phyloP scores from a whole-genome alignment of 2,888 invertebrate species.

The Athalia cordata region DNA sequence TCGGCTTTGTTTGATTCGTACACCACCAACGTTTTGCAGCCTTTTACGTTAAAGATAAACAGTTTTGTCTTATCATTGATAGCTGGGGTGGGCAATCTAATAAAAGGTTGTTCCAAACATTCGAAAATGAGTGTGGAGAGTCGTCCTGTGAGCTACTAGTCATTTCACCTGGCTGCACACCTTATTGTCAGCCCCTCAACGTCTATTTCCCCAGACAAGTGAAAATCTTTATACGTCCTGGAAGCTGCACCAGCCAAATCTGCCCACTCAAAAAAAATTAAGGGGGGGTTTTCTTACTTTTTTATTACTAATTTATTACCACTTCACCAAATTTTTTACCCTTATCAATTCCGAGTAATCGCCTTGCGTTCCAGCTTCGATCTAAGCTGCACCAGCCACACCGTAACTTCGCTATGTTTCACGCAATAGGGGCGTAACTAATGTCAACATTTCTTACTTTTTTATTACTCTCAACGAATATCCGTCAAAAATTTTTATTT shows the following conservation, averaged over 20 bases:
- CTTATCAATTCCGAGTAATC: constrained; percentile 4
- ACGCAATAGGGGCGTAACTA: background rate
- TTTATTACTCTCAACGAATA: constrained; percentile 17
- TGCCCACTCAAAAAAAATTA: constrained; percentile 12
- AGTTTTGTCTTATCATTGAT: constrained; percentile 28
- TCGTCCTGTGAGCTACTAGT: constrained; percentile 17
- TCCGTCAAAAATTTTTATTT: background rate
- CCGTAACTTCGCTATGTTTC: constrained; percentile 11
- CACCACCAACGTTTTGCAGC: constrained; percentile 26
- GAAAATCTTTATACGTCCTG: constrained; percentile 26
- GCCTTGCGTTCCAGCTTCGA: constrained; percentile 2
- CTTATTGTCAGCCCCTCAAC: constrained; percentile 40
- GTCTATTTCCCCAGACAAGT: constrained; percentile 32
- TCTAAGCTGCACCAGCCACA: constrained; percentile 38
- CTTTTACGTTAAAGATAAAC: constrained; percentile 28
- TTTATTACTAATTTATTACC: constrained; percentile 37
- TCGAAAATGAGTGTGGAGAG: constrained; percentile 19
- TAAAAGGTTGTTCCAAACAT: constrained; percentile 1
- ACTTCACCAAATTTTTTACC: constrained; percentile 16
- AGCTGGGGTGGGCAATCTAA: constrained; percentile 45
- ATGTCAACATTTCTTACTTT: constrained; percentile 21
- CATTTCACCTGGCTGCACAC: constrained; percentile 41
- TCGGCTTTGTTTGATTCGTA: constrained; percentile 26
- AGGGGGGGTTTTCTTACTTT: constrained; percentile 15
- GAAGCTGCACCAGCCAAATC: constrained; percentile 33